Conservation (phyloP, 2,888 invertebrate genomes). For the Yponomeuta malinellus region DNA sequence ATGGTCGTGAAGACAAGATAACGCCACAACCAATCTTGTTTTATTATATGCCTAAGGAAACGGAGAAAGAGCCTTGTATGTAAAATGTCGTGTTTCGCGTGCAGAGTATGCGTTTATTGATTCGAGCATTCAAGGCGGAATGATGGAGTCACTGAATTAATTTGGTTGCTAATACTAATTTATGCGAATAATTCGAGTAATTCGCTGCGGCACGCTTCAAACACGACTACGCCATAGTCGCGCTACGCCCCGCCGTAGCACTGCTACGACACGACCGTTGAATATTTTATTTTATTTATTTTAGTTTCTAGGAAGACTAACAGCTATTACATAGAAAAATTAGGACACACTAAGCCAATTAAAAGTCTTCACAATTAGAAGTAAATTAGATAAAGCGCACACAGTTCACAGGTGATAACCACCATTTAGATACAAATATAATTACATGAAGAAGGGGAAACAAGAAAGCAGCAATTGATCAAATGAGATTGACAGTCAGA, state of each 20-base stretch:
- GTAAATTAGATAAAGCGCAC: too few species aligned
- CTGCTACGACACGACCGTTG: neutral
- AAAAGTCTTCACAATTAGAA: too few species aligned
- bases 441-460: too few species aligned
- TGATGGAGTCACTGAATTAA: constrained; percentile 3
- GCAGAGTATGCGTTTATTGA: neutral
- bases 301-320: too few species aligned
- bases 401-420: too few species aligned
- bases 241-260: neutral
- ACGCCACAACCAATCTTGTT: constrained; percentile 2
- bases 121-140: neutral
- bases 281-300: too few species aligned
- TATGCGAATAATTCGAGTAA: neutral
- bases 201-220: neutral
- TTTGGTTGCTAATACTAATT: neutral
- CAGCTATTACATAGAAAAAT: too few species aligned
- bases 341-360: too few species aligned
- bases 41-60: neutral
- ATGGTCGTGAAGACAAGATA: neutral
- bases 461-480: too few species aligned
- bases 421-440: too few species aligned
- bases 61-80: neutral
- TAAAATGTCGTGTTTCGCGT: neutral
- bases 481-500: too few species aligned
- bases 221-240: neutral